These are phyloP conservation scores for Mellilla xanthometata DNA, from an alignment of 2,888 invertebrate species.

Conservation along the genomic window DNA sequence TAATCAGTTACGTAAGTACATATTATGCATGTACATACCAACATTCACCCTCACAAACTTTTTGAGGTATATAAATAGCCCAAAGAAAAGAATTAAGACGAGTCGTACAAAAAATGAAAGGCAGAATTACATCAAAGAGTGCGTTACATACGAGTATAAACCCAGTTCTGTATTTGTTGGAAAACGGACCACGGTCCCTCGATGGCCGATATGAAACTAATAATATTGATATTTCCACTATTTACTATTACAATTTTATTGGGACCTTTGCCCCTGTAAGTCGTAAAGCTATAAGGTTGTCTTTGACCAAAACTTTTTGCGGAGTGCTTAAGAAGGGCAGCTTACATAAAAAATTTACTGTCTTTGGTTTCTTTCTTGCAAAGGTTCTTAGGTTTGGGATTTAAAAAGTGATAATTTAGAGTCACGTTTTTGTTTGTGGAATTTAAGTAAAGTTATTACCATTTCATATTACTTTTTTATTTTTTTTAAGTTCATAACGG, in stretches of 20 bases:
- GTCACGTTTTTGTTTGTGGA: not conserved
- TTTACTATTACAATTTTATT: constrained; percentile 45
- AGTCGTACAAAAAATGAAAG: no score
- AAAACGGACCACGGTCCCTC: constrained; percentile 2
- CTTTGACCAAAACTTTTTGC: constrained; percentile 48
- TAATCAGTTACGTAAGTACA: no score
- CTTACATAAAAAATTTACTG: constrained; percentile 47
- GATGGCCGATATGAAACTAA: constrained; percentile 43
- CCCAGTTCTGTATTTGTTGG: constrained; percentile 3
- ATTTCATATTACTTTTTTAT: no score
- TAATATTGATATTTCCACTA: constrained; percentile 47
- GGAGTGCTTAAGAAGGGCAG: constrained; percentile 36
- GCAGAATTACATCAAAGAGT: no score
- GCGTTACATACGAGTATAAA: no score
- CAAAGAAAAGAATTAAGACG: no score
- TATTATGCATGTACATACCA: no score
- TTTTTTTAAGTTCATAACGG: no score
- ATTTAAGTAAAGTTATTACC: no score
- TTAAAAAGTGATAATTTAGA: constrained; percentile 8
- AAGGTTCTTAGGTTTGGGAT: constrained; percentile 24
- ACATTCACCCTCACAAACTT: no score
- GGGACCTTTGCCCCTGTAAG: constrained; percentile 35
- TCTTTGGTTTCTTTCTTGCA: constrained; percentile 38
- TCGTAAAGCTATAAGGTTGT: constrained; percentile 46
- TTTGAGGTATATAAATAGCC: no score